Percentiles rank a stretch among this genome's conserved stretches.
Evolutionary conservation across 2,113 vertebrate species (phyloP).

Genomic region (Micronycteris hirsuta): DNA sequence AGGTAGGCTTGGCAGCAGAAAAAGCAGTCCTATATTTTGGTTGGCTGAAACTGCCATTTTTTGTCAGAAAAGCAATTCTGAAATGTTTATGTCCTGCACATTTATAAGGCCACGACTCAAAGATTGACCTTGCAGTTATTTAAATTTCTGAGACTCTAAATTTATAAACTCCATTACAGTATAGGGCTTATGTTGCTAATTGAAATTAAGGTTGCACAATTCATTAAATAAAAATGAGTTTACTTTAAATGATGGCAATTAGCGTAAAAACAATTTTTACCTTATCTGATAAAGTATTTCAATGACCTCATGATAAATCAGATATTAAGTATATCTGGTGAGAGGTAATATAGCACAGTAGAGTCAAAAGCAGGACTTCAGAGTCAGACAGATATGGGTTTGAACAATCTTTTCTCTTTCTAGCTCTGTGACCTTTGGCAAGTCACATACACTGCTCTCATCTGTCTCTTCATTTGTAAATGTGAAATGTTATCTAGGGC

Average conservation of each 20-base stretch:
- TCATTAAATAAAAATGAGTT: neutral
- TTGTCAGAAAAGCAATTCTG: conserved; percentile 32
- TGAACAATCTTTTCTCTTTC: neutral
- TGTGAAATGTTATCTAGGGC: neutral
- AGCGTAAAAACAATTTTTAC: neutral
- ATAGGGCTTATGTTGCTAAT: neutral
- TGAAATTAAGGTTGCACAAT: neutral
- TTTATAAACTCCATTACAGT: neutral
- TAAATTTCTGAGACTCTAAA: neutral
- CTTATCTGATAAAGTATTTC: neutral
- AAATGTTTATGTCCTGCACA: conserved; percentile 29
- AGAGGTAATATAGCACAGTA: neutral
- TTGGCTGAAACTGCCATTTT: conserved; percentile 16
- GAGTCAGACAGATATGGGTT: neutral
- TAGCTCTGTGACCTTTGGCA: neutral
- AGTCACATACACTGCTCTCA: neutral
- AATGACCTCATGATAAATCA: neutral
- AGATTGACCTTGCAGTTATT: neutral
- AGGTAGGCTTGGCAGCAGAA: neutral
- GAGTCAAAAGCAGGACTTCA: neutral
- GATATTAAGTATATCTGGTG: neutral
- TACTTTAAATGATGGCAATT: conserved; percentile 15
- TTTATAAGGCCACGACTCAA: neutral
- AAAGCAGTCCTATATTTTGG: neutral
- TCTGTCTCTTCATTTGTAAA: neutral